These are phyloP conservation scores for Steinernema feltiae DNA, from an alignment of 1,140 invertebrate genomes.

Conservation along the genomic window DNA sequence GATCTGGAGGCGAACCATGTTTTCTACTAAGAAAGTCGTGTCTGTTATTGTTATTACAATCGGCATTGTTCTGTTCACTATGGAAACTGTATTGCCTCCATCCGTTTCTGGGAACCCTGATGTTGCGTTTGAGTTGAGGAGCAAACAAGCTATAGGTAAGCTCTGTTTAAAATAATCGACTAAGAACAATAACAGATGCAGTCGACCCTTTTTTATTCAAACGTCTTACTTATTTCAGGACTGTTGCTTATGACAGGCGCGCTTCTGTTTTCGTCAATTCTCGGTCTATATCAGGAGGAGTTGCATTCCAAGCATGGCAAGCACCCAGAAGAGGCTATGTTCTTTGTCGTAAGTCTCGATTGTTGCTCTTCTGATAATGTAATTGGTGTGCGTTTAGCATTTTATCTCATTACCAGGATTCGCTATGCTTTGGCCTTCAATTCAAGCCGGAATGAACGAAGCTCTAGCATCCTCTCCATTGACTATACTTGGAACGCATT, in stretches of 20 bases:
- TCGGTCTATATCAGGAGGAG: conserved; percentile 91
- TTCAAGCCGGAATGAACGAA: conserved; percentile 15
- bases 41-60: conserved; percentile 83
- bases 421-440: conserved; percentile 64
- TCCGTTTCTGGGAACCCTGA: not conserved
- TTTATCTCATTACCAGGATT: conserved; percentile 78
- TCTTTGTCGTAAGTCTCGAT: conserved; percentile 69
- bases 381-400: conserved; percentile 62
- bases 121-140: not conserved
- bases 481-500: not conserved
- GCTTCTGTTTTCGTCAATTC: conserved; percentile 80
- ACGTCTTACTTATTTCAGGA: conserved; percentile 60
- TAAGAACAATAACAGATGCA: too few relatives aligned
- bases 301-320: conserved; percentile 79
- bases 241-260: conserved; percentile 77
- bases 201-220: conserved; percentile 13
- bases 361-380: conserved; percentile 46
- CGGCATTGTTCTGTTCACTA: conserved; percentile 82
- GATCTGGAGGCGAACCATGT: conserved; percentile 77
- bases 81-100: conserved; percentile 67
- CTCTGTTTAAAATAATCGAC: too few relatives aligned
- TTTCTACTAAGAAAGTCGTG: conserved; percentile 75
- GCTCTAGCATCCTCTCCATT: not conserved
- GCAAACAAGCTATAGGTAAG: not conserved
- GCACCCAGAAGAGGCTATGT: conserved; percentile 83